Percentiles rank a stretch among this genome's conserved stretches.
Evolutionary conservation across 1,140 invertebrate genomes (phyloP).

Genomic region (Pogonognathellus flavescens): DNA sequence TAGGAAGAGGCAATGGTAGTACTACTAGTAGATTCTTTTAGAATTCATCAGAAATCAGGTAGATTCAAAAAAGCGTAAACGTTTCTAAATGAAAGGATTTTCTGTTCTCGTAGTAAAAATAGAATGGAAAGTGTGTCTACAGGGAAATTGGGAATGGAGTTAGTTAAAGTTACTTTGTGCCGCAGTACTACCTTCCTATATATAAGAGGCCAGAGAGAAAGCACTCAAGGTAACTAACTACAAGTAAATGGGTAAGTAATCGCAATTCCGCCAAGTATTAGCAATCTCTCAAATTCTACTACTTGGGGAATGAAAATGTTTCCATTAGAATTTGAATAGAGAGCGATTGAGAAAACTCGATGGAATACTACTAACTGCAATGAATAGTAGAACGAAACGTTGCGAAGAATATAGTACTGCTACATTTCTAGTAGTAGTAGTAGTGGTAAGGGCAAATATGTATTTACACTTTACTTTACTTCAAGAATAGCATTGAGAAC

Average conservation of each 20-base stretch:
- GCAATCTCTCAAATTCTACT: too few species aligned
- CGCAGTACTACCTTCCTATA: too few species aligned
- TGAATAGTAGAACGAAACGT: background rate
- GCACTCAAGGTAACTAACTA: too few species aligned
- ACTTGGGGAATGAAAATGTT: background rate
- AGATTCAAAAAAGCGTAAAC: background rate
- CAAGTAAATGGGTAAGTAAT: constrained; percentile 16
- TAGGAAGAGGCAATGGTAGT: too few species aligned
- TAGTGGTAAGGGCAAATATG: too few species aligned
- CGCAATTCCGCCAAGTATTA: background rate
- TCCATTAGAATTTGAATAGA: constrained; percentile 46
- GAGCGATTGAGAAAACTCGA: constrained; percentile 15
- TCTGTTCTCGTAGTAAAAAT: background rate
- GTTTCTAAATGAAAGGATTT: background rate
- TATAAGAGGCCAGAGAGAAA: too few species aligned
- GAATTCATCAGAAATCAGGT: background rate
- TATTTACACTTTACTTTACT: constrained; percentile 8
- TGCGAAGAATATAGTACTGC: too few species aligned
- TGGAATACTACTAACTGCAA: background rate
- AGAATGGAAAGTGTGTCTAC: background rate
- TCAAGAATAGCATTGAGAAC: background rate
- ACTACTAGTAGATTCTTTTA: too few species aligned
- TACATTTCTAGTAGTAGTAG: background rate
- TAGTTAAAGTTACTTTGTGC: too few species aligned
- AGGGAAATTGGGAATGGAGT: background rate